phyloP scores from a whole-genome alignment of 2,797 vertebrate genomes.

The Neopelma chrysocephalum region DNA sequence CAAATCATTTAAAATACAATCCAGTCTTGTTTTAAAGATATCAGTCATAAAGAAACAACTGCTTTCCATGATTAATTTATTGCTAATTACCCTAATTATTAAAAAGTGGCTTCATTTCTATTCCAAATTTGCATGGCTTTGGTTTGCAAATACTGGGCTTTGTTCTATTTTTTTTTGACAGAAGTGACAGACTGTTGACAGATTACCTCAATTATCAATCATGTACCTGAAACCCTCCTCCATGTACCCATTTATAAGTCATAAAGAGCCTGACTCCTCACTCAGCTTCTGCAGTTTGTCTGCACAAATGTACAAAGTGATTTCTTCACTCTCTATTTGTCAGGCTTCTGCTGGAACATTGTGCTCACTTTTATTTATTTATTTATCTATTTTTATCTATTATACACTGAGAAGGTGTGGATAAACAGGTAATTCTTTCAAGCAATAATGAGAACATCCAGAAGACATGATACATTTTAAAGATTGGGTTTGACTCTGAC shows the following conservation, averaged over 20 bases:
- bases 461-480: not conserved
- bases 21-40: constrained; percentile 9
- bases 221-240: not conserved
- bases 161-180: not conserved
- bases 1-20: constrained; percentile 3
- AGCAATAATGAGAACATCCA: not conserved
- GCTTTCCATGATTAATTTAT: not conserved
- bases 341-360: not conserved
- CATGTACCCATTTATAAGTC: not conserved
- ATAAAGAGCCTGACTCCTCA: not conserved
- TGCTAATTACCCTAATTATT: not conserved
- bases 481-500: not conserved
- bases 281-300: not conserved
- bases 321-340: not conserved
- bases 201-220: not conserved
- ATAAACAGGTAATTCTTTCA: not conserved
- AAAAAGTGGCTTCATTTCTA: not conserved
- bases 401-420: not conserved
- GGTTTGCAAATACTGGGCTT: not conserved
- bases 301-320: not conserved
- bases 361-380: not conserved
- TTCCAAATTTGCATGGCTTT: not conserved
- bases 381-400: not conserved
- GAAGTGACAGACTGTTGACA: not conserved
- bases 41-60: not conserved